A percentile compares a stretch with the other conserved stretches of the same genome.
These are phyloP conservation scores for Dyspetes luteomarginatus DNA, from an alignment of 2,888 invertebrate genomes.

Conservation along the genomic window DNA sequence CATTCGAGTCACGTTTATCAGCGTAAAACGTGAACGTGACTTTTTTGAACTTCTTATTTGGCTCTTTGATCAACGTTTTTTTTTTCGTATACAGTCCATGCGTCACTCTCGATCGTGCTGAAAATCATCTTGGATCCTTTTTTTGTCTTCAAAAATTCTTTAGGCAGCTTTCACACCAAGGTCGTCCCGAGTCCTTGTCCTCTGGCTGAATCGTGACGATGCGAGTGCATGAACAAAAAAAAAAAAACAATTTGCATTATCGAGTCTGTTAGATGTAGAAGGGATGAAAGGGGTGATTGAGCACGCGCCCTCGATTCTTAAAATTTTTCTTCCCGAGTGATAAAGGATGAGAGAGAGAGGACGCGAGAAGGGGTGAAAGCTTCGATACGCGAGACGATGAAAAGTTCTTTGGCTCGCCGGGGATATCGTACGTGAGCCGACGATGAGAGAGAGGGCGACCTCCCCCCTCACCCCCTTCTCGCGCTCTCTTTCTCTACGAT, in stretches of 20 bases:
- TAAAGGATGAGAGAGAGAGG: conserved; percentile 5
- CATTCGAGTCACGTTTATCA: neutral
- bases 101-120: neutral
- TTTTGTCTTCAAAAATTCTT: neutral
- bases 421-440: conserved; percentile 33
- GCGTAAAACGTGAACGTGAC: neutral
- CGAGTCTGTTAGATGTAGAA: neutral
- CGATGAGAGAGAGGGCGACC: too few species aligned
- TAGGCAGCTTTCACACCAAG: neutral
- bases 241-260: conserved; percentile 3
- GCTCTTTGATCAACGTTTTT: neutral
- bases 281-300: conserved; percentile 2
- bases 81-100: neutral
- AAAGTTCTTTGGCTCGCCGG: conserved; percentile 34
- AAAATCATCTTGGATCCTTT: neutral
- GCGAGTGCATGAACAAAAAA: conserved; percentile 19
- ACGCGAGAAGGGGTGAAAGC: neutral
- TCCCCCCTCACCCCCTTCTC: too few species aligned
- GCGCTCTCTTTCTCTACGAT: conserved; percentile 49
- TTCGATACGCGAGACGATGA: conserved; percentile 15
- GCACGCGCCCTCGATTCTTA: conserved; percentile 55
- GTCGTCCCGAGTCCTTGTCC: conserved; percentile 5
- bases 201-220: conserved; percentile 20
- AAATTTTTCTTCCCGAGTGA: conserved; percentile 47
- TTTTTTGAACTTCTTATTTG: neutral